A percentile compares a stretch with the other conserved stretches of the same genome.
Evolutionary conservation across 2,797 vertebrate genomes (phyloP).

Genomic region (Semaprochilodus insignis): DNA sequence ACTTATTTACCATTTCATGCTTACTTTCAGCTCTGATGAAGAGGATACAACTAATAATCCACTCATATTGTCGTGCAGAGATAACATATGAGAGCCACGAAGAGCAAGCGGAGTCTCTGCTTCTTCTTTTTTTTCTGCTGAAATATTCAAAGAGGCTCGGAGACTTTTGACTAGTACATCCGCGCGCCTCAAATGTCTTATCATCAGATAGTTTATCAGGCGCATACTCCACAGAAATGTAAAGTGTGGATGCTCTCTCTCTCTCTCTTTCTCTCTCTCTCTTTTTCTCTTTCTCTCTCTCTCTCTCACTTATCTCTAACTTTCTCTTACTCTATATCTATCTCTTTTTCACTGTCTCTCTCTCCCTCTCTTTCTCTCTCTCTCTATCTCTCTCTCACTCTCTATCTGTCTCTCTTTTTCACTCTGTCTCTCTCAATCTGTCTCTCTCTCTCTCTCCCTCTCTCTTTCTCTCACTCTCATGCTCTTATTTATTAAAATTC

Average conservation of each 20-base stretch:
- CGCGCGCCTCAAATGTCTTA: slow-evolving; percentile 3
- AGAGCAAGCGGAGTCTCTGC: not conserved
- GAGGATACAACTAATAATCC: slow-evolving; percentile 5
- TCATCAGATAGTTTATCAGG: slow-evolving; percentile 23
- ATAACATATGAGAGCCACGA: slow-evolving; percentile 6
- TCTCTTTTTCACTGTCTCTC: too few relatives aligned
- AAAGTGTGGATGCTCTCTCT: slow-evolving; percentile 6
- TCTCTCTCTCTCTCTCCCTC: too few relatives aligned
- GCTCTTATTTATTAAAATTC: slow-evolving; percentile 12
- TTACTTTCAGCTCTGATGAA: slow-evolving; percentile 1
- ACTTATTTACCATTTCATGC: slow-evolving; percentile 21
- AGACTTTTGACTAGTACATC: slow-evolving; percentile 11
- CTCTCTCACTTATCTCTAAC: too few relatives aligned
- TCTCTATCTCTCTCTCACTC: too few relatives aligned
- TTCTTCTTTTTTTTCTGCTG: slow-evolving; percentile 1
- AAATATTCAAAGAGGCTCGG: slow-evolving; percentile 2
- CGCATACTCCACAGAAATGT: slow-evolving; percentile 13
- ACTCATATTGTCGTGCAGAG: slow-evolving; percentile 9
- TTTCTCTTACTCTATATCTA: too few relatives aligned
- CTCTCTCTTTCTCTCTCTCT: not conserved
- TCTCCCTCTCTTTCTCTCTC: too few relatives aligned
- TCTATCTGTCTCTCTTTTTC: too few relatives aligned
- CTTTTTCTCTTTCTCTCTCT: not conserved
- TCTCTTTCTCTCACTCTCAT: not conserved
- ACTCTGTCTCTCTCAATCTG: too few relatives aligned